phyloP scores from a whole-genome alignment of 1,140 invertebrate species.

The Cecropterus lyciades region DNA sequence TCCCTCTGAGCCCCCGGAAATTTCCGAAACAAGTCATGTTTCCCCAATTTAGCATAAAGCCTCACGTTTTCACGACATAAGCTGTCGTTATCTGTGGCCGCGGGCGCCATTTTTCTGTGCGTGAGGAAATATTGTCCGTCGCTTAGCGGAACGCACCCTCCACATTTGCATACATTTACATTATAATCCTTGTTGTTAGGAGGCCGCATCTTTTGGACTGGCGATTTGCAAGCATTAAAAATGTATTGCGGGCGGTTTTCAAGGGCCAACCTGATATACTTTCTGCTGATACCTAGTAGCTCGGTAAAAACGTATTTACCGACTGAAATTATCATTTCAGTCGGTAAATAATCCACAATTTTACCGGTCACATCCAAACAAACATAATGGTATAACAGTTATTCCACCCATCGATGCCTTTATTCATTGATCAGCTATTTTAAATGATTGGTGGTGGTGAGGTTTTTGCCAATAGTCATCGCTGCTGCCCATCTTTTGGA shows the following conservation, averaged over 20 bases:
- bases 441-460: too few species aligned
- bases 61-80: slow-evolving; percentile 67
- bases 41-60: slow-evolving; percentile 68
- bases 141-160: slow-evolving; percentile 47
- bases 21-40: slow-evolving; percentile 70
- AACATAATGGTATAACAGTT: too few species aligned
- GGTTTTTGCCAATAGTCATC: too few species aligned
- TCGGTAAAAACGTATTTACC: too few species aligned
- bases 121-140: slow-evolving; percentile 49
- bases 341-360: too few species aligned
- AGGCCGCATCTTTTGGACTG: slow-evolving; percentile 15
- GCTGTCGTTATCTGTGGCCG: slow-evolving; percentile 66
- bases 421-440: too few species aligned
- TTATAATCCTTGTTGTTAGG: slow-evolving; percentile 62
- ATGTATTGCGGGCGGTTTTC: background rate
- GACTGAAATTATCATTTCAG: too few species aligned
- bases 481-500: too few species aligned
- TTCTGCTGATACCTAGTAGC: background rate
- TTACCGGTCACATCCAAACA: too few species aligned
- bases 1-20: slow-evolving; percentile 24
- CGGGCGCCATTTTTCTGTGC: slow-evolving; percentile 61
- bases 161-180: slow-evolving; percentile 61
- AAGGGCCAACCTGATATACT: background rate
- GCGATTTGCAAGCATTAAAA: slow-evolving; percentile 8
- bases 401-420: too few species aligned